Conservation (phyloP, 1,140 invertebrate genomes). For the Vollenhovia emeryi region DNA sequence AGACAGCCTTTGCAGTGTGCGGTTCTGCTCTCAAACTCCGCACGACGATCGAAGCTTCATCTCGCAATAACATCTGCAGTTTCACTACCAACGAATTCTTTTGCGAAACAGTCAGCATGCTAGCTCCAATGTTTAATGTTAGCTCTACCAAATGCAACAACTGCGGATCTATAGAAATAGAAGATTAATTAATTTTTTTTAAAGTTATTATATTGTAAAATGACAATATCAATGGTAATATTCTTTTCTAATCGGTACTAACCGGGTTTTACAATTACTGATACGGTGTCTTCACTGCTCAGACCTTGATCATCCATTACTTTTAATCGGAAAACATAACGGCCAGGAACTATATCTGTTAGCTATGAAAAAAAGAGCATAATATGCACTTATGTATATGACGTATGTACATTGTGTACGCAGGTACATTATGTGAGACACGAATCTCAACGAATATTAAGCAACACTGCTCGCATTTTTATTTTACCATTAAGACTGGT, state of each 20-base stretch:
- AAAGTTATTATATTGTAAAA: conserved; percentile 2
- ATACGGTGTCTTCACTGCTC: conserved; percentile 92
- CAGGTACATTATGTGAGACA: neutral
- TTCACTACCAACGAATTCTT: conserved; percentile 91
- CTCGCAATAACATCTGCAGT: conserved; percentile 91
- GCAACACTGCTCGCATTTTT: neutral
- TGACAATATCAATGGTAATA: too few relatives aligned
- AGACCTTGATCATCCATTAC: conserved; percentile 96
- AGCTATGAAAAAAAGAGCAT: conserved; percentile 86
- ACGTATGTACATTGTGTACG: neutral
- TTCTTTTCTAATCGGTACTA: conserved; percentile 51
- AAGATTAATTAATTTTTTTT: conserved; percentile 34
- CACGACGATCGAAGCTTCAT: conserved; percentile 88
- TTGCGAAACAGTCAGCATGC: conserved; percentile 91
- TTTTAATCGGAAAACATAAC: conserved; percentile 95
- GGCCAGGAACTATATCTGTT: conserved; percentile 93
- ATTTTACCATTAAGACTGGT: conserved; percentile 90
- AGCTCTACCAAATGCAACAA: conserved; percentile 92
- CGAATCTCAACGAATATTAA: conserved; percentile 8
- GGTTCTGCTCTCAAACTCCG: conserved; percentile 87
- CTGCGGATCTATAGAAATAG: conserved; percentile 87
- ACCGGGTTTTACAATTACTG: conserved; percentile 93
- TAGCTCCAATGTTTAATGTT: conserved; percentile 90
- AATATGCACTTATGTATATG: neutral
- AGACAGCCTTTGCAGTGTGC: conserved; percentile 86